Conservation (phyloP, 2,888 invertebrate species). For the Microdon myrmicae region DNA sequence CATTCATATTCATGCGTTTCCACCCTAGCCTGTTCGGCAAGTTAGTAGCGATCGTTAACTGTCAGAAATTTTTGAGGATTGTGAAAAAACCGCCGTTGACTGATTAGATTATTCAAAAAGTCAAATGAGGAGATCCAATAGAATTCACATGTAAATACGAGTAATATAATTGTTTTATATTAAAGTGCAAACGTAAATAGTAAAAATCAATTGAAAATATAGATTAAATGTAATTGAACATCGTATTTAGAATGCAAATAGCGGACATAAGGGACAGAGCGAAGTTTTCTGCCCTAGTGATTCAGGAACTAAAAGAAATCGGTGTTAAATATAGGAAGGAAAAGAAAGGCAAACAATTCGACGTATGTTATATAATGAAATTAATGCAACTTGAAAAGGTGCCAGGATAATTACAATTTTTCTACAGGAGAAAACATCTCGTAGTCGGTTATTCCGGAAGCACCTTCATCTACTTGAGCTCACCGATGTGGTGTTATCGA, state of each 20-base stretch:
- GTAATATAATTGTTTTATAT: too few species aligned
- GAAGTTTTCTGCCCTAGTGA: conserved; percentile 70
- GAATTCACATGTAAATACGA: too few species aligned
- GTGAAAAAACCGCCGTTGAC: too few species aligned
- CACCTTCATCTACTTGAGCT: conserved; percentile 69
- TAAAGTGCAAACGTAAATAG: too few species aligned
- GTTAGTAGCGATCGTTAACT: too few species aligned
- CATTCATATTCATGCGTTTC: too few species aligned
- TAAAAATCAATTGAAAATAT: too few species aligned
- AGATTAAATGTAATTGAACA: too few species aligned
- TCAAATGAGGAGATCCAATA: too few species aligned
- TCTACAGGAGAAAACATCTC: conserved; percentile 52
- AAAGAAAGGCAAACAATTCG: conserved; percentile 72
- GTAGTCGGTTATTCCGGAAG: conserved; percentile 69
- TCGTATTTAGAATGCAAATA: conserved; percentile 52
- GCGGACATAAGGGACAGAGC: conserved; percentile 59
- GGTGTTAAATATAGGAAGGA: conserved; percentile 79
- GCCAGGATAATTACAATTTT: neutral
- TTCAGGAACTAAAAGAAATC: conserved; percentile 74
- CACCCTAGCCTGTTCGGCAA: too few species aligned
- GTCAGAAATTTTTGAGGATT: too few species aligned
- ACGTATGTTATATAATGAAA: neutral
- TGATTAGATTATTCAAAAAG: too few species aligned
- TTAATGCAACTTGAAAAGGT: neutral
- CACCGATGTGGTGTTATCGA: conserved; percentile 72